Evolutionary conservation across 1,140 invertebrate species (phyloP).

Genomic region (Battus philenor): DNA sequence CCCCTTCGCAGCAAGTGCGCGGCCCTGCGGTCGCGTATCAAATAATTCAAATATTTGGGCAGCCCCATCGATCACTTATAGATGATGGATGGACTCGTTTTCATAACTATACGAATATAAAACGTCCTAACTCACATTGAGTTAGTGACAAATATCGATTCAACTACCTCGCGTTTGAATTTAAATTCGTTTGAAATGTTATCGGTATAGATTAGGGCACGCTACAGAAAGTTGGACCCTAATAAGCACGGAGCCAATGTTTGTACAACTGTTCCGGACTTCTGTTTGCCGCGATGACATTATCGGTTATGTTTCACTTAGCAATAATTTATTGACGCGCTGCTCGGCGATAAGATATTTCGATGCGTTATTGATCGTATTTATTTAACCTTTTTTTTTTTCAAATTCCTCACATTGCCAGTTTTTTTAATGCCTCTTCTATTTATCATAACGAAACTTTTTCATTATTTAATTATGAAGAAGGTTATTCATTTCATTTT

Average conservation of each 20-base stretch:
- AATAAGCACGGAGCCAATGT: conserved; percentile 57
- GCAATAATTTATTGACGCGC: conserved; percentile 64
- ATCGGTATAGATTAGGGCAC: conserved; percentile 20
- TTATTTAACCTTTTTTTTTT: no score
- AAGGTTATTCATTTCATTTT: no score
- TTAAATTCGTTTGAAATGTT: conserved; percentile 17
- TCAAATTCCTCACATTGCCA: no score
- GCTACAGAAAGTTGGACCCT: conserved; percentile 38
- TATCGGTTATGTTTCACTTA: conserved; percentile 72
- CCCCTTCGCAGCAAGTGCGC: conserved; percentile 49
- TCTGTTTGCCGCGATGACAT: conserved; percentile 63
- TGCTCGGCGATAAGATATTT: conserved; percentile 48
- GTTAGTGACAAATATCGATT: conserved; percentile 2
- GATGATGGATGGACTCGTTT: conserved; percentile 65
- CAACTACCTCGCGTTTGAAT: neutral
- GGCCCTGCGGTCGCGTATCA: conserved; percentile 49
- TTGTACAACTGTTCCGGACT: conserved; percentile 56
- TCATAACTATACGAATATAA: conserved; percentile 9
- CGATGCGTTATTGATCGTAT: conserved; percentile 39
- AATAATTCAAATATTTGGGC: conserved; percentile 72
- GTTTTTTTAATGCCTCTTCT: no score
- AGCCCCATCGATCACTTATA: conserved; percentile 67
- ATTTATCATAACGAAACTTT: no score
- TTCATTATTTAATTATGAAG: no score
- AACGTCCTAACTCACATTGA: neutral